phyloP scores from a whole-genome alignment of 2,113 vertebrate genomes.

The Myotis davidii region DNA sequence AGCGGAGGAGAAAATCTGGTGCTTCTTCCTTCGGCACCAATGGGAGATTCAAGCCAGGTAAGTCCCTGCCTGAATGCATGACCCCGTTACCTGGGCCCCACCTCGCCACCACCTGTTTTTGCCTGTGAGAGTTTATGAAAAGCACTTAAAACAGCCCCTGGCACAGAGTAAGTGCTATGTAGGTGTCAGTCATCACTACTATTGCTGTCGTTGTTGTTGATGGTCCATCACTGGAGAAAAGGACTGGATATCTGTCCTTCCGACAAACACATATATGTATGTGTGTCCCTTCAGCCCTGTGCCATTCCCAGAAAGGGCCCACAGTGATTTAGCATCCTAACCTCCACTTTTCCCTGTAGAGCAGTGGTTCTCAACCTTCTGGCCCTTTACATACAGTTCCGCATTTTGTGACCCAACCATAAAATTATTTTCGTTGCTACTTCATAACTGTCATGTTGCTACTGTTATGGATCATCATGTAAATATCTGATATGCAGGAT shows the following conservation, averaged over 20 bases:
- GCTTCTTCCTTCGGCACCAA: not conserved
- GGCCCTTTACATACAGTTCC: too few species aligned
- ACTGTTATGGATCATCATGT: too few species aligned
- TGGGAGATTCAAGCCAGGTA: not conserved
- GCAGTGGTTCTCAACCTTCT: not conserved
- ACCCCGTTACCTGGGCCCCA: not conserved
- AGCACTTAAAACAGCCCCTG: not conserved
- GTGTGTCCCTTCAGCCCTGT: not conserved
- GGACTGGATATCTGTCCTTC: too few species aligned
- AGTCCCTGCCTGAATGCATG: not conserved
- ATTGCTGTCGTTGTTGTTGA: not conserved
- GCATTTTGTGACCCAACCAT: too few species aligned
- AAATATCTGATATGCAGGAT: too few species aligned
- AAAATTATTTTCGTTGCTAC: too few species aligned
- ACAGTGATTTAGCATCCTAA: not conserved
- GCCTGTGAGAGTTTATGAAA: not conserved
- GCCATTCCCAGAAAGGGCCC: not conserved
- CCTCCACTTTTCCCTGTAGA: not conserved
- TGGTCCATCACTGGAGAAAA: not conserved
- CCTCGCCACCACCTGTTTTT: not conserved
- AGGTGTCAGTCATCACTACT: not conserved
- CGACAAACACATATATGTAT: fast-evolving
- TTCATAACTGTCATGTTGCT: too few species aligned
- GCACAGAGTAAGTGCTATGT: too few species aligned
- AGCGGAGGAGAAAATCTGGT: not conserved